Base-by-base conservation (phyloP, 2,797 vertebrate species). In the Cynodonichthys magdalenae region DNA sequence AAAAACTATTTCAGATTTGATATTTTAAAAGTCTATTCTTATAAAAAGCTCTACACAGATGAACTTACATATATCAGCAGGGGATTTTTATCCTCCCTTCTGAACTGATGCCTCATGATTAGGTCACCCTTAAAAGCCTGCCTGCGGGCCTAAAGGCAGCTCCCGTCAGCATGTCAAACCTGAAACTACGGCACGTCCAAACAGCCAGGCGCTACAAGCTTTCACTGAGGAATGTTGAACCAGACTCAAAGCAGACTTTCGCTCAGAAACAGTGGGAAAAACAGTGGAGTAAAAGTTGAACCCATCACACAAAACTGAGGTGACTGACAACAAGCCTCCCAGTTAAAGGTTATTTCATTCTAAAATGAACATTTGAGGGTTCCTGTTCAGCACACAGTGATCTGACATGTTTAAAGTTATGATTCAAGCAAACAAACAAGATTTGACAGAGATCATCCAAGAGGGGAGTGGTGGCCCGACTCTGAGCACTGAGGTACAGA, bases 81-180 rank as follows among this genome's bases (percentile, higher is more conserved):
- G 24, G 24, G 24, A n/a, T 39, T 39, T 12, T 45, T 45, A 17
- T 45, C 68, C 56, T 68, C 61, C 48, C 60, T 65, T 46, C 49
- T 48, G 20, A 15, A 45, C 57, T 55, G 73, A 53, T 70, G 77
- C 76, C 60, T 79, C 75, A 39, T 74, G 75, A 83, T 84, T 74
- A 75, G 76, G 65, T 80, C 85, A 79, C 64, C 42, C 68, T 58
- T 19, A 41, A 70, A 81, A 79, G 70, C 75, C 75, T 72, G 73
- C 75, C 84, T 71, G 68, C 2, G 46, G 62, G 82, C 71, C 42
- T 3, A 4, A 15, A 56, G 66, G 46, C 62, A 6, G 48, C 57
- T 71, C 53, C 75, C 67, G 74, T 75, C 78, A 75, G 59, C 64
- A n/a, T 0, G 70, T 72, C 57, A 62, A 47, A 56, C 29, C 71